These are phyloP conservation scores for Cremastinae sp. DNA, from an alignment of 2,888 invertebrate species.

Conservation along the genomic window DNA sequence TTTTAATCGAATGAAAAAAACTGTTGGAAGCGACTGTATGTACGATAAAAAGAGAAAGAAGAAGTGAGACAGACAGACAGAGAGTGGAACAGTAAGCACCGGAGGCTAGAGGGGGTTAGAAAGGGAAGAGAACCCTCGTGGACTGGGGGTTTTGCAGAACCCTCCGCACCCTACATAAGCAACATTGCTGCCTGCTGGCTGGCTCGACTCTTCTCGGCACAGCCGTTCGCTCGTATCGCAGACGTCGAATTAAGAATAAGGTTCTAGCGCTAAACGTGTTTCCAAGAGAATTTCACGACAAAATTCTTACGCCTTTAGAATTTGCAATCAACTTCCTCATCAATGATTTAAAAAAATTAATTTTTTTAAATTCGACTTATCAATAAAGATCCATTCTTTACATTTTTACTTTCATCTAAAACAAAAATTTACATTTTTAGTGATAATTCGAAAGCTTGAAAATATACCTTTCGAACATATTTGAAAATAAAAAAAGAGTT, in stretches of 20 bases:
- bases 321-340: too few relatives aligned
- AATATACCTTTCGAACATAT: too few relatives aligned
- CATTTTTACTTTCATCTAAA: too few relatives aligned
- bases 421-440: too few relatives aligned
- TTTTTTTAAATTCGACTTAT: too few relatives aligned
- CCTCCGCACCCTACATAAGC: slow-evolving; percentile 68
- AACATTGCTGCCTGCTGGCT: slow-evolving; percentile 48
- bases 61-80: slow-evolving; percentile 40
- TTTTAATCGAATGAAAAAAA: not conserved
- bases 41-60: slow-evolving; percentile 38
- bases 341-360: too few relatives aligned
- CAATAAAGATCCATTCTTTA: too few relatives aligned
- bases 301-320: too few relatives aligned
- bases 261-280: too few relatives aligned
- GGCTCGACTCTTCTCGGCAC: slow-evolving; percentile 54
- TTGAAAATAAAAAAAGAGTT: too few relatives aligned
- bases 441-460: too few relatives aligned
- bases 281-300: too few relatives aligned
- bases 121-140: slow-evolving; percentile 70
- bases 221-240: slow-evolving; percentile 65
- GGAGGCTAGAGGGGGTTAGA: slow-evolving; percentile 49
- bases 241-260: slow-evolving; percentile 77
- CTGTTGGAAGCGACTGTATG: slow-evolving; percentile 49
- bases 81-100: slow-evolving; percentile 52
- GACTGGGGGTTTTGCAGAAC: slow-evolving; percentile 75